Evolutionary conservation across 2,888 invertebrate species (phyloP).

Genomic region (Epiperipatus broadwayi): DNA sequence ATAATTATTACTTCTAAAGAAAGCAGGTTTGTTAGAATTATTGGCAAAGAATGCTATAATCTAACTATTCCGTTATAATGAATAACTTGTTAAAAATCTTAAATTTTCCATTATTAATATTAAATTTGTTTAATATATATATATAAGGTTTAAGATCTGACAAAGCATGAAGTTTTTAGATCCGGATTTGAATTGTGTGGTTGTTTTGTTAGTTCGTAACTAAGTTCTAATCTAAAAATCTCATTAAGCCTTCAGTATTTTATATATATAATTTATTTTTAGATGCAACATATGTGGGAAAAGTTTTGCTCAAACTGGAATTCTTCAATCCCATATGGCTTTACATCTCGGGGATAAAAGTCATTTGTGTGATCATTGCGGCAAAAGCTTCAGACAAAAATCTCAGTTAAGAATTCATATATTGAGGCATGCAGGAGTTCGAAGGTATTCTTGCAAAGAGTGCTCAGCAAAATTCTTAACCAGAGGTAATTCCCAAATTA

Average conservation of each 20-base stretch:
- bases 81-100: too few species aligned
- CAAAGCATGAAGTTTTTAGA: too few species aligned
- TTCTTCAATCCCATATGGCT: slow-evolving; percentile 24
- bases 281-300: slow-evolving; percentile 24
- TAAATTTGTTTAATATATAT: too few species aligned
- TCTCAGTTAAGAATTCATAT: slow-evolving; percentile 21
- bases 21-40: too few species aligned
- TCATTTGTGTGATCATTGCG: slow-evolving; percentile 22
- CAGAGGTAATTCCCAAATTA: slow-evolving; percentile 23
- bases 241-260: neutral
- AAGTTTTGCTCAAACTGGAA: slow-evolving; percentile 22
- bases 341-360: slow-evolving; percentile 22
- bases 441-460: slow-evolving; percentile 19
- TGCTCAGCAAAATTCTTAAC: slow-evolving; percentile 23
- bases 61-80: too few species aligned
- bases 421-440: slow-evolving; percentile 21
- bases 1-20: too few species aligned
- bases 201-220: too few species aligned
- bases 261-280: slow-evolving; percentile 15
- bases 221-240: neutral
- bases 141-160: too few species aligned
- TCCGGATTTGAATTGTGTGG: too few species aligned
- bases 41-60: too few species aligned
- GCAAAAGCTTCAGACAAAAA: slow-evolving; percentile 23
- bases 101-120: too few species aligned